phyloP scores from a whole-genome alignment of 2,888 invertebrate genomes.

The Tachina grossa region DNA sequence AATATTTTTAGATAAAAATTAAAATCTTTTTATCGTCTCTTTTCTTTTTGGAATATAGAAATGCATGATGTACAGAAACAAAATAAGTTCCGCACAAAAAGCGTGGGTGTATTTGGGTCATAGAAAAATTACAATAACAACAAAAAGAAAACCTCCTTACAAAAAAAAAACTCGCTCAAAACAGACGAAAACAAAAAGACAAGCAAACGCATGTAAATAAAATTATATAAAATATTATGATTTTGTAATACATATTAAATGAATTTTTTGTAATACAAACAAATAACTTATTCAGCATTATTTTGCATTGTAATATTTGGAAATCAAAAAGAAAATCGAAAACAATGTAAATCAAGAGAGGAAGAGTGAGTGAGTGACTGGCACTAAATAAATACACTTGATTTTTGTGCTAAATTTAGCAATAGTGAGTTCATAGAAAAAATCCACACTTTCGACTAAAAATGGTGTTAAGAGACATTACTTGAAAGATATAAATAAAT shows the following conservation, averaged over 20 bases:
- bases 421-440: neutral
- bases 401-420: conserved; percentile 41
- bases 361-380: neutral
- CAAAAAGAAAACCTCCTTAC: neutral
- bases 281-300: conserved; percentile 26
- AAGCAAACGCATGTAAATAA: conserved; percentile 7
- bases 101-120: conserved; percentile 57
- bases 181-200: neutral
- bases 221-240: conserved; percentile 5
- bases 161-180: conserved; percentile 27
- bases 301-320: conserved; percentile 34
- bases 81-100: conserved; percentile 25
- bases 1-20: neutral
- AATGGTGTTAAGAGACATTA: conserved; percentile 28
- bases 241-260: conserved; percentile 5
- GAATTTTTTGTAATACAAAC: neutral
- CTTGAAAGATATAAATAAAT: neutral
- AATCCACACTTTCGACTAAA: conserved; percentile 5
- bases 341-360: neutral
- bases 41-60: neutral
- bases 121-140: conserved; percentile 36
- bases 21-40: conserved; percentile 23
- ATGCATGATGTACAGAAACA: conserved; percentile 19
- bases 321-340: conserved; percentile 1
- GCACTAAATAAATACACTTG: conserved; percentile 16